phyloP scores from a whole-genome alignment of 2,113 vertebrate genomes.

The Callorhinus ursinus region DNA sequence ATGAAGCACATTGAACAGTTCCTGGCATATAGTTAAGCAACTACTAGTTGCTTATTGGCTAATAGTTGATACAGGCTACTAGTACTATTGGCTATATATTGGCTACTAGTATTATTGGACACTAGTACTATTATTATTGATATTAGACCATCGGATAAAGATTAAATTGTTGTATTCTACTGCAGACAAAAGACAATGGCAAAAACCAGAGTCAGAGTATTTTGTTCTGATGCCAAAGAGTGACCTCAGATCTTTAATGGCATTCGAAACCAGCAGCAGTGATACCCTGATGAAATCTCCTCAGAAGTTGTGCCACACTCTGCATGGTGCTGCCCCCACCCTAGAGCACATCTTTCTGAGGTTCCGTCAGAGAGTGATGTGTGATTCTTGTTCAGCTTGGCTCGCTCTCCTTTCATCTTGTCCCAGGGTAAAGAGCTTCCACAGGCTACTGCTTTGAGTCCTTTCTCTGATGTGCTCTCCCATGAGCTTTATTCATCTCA shows the following conservation, averaged over 20 bases:
- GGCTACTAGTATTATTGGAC: background rate
- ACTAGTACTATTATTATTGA: background rate
- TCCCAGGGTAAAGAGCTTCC: background rate
- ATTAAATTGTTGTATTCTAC: background rate
- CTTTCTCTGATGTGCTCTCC: background rate
- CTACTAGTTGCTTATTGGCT: background rate
- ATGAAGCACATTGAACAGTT: background rate
- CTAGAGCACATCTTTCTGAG: background rate
- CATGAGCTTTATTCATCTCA: background rate
- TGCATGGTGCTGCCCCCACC: background rate
- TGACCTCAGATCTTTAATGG: background rate
- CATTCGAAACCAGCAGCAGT: background rate
- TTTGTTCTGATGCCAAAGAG: background rate
- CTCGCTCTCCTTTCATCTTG: background rate
- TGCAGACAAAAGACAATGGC: background rate
- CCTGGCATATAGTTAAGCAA: background rate
- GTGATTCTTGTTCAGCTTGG: background rate
- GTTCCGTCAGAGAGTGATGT: background rate
- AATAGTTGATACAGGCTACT: background rate
- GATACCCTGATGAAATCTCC: background rate
- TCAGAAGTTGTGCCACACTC: too few species aligned
- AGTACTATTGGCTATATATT: too few species aligned
- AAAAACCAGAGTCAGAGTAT: background rate
- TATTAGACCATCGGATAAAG: background rate
- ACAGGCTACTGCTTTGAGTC: background rate